phyloP scores from a whole-genome alignment of 2,797 vertebrate genomes.

The Myripristis jacobus region DNA sequence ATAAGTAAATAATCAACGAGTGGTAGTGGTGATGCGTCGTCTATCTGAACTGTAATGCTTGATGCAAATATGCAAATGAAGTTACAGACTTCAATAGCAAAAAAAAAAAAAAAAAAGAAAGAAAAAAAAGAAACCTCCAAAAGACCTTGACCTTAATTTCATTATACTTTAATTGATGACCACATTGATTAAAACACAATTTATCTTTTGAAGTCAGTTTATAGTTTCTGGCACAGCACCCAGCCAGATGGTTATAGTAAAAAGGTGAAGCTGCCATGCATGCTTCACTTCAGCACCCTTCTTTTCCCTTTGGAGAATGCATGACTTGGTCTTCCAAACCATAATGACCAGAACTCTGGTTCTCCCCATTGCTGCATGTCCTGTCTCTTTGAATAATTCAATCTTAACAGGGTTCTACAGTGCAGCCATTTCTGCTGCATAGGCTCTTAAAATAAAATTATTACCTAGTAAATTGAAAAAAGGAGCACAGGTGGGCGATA shows the following conservation, averaged over 20 bases:
- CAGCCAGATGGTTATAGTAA: not conserved
- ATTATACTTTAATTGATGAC: not conserved
- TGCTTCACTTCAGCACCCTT: constrained; percentile 5
- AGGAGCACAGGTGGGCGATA: too few relatives aligned
- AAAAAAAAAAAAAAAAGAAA: not conserved
- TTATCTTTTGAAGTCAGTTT: not conserved
- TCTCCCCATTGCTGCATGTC: not conserved
- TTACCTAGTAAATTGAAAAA: too few relatives aligned
- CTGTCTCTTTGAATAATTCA: not conserved
- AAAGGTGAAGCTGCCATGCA: not conserved
- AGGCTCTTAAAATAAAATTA: too few relatives aligned
- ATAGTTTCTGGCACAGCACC: constrained; percentile 2
- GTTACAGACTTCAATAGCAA: not conserved
- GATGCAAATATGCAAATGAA: too few relatives aligned
- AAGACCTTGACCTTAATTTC: not conserved
- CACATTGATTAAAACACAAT: not conserved
- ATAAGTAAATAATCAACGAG: too few relatives aligned
- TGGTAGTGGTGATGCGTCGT: too few relatives aligned
- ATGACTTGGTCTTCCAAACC: constrained; percentile 14
- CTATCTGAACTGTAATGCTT: too few relatives aligned
- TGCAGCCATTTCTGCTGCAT: not conserved
- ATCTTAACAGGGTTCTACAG: not conserved
- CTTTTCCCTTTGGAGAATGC: not conserved
- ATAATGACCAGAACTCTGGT: constrained; percentile 20
- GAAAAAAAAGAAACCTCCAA: not conserved